phyloP scores from a whole-genome alignment of 2,113 vertebrate genomes.

The Morone saxatilis region DNA sequence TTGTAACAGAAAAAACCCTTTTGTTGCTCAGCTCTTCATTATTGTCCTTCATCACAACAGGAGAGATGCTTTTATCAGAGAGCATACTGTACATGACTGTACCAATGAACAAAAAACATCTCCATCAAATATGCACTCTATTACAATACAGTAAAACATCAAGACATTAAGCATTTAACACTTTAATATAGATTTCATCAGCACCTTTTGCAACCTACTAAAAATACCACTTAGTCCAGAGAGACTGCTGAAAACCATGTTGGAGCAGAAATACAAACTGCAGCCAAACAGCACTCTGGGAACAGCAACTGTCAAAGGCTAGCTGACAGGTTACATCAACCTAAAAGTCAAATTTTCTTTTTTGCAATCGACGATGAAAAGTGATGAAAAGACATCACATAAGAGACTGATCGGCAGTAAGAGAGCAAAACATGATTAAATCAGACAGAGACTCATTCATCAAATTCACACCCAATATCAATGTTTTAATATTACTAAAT shows the following conservation, averaged over 20 bases:
- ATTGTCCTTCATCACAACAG: constrained; percentile 51
- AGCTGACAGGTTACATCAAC: background rate
- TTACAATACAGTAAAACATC: constrained; percentile 9
- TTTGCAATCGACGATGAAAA: background rate
- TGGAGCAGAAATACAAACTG: background rate
- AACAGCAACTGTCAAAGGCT: background rate
- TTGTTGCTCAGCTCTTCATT: constrained; percentile 56
- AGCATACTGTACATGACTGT: constrained; percentile 8
- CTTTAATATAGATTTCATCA: constrained; percentile 11
- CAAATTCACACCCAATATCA: constrained; percentile 34
- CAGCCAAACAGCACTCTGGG: constrained; percentile 1
- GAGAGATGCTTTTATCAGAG: constrained; percentile 40
- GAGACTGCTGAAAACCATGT: background rate
- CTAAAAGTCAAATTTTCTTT: background rate
- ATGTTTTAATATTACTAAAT: constrained; percentile 37
- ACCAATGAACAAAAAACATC: constrained; percentile 30
- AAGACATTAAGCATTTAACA: constrained; percentile 6
- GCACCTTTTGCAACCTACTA: constrained; percentile 8
- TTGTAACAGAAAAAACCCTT: constrained; percentile 31
- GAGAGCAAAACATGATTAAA: constrained; percentile 5
- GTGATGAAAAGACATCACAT: constrained; percentile 2
- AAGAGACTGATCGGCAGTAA: background rate
- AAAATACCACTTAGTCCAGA: constrained; percentile 14
- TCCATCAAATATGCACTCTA: constrained; percentile 7
- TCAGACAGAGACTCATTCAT: constrained; percentile 35